phyloP scores from a whole-genome alignment of 2,797 vertebrate species.

The Gymnopithys bicolor region DNA sequence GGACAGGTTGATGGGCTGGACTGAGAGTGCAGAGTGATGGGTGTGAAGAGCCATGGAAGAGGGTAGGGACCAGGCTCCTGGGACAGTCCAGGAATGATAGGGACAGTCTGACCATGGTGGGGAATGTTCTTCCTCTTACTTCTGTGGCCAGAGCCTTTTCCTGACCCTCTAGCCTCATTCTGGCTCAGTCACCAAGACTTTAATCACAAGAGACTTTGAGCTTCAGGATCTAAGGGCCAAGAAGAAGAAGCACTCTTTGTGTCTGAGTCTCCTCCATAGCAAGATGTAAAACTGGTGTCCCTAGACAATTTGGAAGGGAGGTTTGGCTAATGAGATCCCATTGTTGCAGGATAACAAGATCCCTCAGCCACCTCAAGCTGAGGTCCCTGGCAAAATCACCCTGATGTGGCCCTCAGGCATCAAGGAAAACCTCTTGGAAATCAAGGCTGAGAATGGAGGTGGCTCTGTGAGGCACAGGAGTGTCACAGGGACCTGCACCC shows the following conservation, averaged over 20 bases:
- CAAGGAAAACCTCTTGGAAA: neutral
- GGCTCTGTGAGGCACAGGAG: neutral
- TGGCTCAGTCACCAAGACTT: neutral
- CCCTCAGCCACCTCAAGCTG: neutral
- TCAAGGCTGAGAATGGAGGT: neutral
- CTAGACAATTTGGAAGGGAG: neutral
- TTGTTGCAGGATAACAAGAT: neutral
- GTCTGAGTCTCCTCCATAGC: neutral
- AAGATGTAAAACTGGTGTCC: neutral
- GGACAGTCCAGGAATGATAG: neutral
- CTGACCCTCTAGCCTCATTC: neutral
- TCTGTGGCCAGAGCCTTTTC: neutral
- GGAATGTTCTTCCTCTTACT: neutral
- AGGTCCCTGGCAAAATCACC: neutral
- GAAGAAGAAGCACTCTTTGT: neutral
- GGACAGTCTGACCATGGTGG: neutral
- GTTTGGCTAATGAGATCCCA: neutral
- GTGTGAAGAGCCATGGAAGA: neutral
- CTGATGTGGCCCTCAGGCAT: neutral
- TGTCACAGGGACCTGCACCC: neutral
- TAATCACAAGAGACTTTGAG: neutral
- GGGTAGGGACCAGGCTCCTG: fast-evolving
- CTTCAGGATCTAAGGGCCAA: neutral
- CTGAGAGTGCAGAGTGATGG: neutral
- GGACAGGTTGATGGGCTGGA: neutral